Evolutionary conservation across 2,888 invertebrate species (phyloP).

Genomic region (Acanthococcus lagerstroemiae): DNA sequence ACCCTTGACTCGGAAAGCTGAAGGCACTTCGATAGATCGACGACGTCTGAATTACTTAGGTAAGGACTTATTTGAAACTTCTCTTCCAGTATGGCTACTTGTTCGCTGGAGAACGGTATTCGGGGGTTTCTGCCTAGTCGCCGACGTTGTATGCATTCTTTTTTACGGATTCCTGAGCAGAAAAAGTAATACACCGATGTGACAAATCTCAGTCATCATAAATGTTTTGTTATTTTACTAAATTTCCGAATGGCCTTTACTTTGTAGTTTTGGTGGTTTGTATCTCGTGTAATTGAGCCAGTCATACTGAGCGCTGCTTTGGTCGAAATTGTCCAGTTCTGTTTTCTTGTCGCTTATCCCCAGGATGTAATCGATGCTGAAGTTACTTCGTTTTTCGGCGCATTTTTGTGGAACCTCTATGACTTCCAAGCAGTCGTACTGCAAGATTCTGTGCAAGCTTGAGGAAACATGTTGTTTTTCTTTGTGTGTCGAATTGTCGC

Average conservation of each 20-base stretch:
- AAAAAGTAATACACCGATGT: background rate
- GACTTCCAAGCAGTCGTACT: constrained; percentile 8
- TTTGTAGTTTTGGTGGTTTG: constrained; percentile 58
- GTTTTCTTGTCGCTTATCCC: constrained; percentile 44
- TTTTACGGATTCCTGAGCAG: constrained; percentile 41
- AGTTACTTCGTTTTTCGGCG: constrained; percentile 37
- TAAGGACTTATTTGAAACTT: constrained; percentile 58
- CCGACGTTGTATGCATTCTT: constrained; percentile 44
- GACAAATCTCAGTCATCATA: background rate
- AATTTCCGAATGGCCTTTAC: no score
- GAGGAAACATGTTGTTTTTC: background rate
- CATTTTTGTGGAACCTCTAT: constrained; percentile 2
- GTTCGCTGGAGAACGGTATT: constrained; percentile 62
- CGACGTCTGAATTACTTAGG: constrained; percentile 57
- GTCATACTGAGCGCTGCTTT: constrained; percentile 38
- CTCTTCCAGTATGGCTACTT: constrained; percentile 57
- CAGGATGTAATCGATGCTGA: constrained; percentile 54
- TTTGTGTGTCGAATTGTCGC: background rate
- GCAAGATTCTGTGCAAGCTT: background rate
- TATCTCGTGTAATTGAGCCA: constrained; percentile 66
- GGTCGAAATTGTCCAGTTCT: background rate
- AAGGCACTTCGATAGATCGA: constrained; percentile 52
- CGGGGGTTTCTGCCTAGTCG: constrained; percentile 56
- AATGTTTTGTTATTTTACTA: background rate
- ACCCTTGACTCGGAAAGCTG: constrained; percentile 60